A percentile compares a stretch with the other conserved stretches of the same genome.
Evolutionary conservation across 2,888 invertebrate species (phyloP).

Genomic region (Pollenia griseotomentosa): DNA sequence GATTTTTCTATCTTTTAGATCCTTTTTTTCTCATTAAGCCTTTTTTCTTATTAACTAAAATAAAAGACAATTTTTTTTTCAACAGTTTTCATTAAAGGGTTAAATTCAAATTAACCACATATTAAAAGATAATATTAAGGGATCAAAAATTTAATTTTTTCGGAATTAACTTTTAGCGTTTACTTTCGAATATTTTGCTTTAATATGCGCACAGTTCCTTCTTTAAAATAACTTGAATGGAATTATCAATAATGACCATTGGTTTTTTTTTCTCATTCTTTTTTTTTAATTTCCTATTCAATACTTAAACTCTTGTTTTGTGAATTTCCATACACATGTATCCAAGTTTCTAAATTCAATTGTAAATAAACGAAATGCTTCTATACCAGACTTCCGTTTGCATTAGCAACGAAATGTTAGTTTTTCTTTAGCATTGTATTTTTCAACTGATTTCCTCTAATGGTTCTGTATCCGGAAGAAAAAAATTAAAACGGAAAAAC

Average conservation of each 20-base stretch:
- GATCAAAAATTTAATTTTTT: background rate
- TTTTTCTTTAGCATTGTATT: slow-evolving; percentile 63
- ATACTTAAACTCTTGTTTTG: slow-evolving; percentile 14
- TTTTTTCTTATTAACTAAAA: slow-evolving; percentile 5
- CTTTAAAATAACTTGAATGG: background rate
- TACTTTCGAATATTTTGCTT: background rate
- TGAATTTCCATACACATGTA: slow-evolving; percentile 28
- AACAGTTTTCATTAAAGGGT: slow-evolving; percentile 4
- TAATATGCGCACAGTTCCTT: background rate
- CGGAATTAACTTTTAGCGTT: background rate
- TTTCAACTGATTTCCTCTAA: slow-evolving; percentile 71
- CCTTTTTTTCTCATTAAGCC: slow-evolving; percentile 9
- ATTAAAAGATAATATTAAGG: slow-evolving; percentile 27
- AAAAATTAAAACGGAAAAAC: slow-evolving; percentile 67
- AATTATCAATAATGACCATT: background rate
- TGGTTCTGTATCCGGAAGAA: slow-evolving; percentile 69
- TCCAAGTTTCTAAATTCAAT: slow-evolving; percentile 60
- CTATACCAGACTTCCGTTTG: slow-evolving; percentile 69
- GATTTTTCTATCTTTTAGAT: slow-evolving; percentile 4
- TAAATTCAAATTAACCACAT: slow-evolving; percentile 57
- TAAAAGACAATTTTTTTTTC: slow-evolving; percentile 27
- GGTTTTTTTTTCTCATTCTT: background rate
- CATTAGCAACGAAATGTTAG: slow-evolving; percentile 60
- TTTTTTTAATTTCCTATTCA: background rate
- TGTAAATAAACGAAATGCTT: slow-evolving; percentile 62